Evolutionary conservation across 2,797 vertebrate species (phyloP).

Genomic region (Salarias fasciatus): DNA sequence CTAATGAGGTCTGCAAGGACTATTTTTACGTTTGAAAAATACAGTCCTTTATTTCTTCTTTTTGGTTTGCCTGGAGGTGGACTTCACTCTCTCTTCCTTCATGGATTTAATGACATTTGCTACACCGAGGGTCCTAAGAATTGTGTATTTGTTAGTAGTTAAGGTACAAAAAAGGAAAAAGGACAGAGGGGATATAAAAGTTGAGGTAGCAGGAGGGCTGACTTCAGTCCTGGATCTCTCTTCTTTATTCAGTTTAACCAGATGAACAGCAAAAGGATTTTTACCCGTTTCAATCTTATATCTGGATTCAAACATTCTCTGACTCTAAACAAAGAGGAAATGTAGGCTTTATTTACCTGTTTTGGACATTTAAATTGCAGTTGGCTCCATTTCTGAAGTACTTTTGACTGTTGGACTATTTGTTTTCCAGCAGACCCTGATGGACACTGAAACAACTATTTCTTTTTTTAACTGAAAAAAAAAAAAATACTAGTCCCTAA

Average conservation of each 20-base stretch:
- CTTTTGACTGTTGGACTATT: too few relatives aligned
- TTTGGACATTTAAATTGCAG: not conserved
- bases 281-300: not conserved
- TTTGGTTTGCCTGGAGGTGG: not conserved
- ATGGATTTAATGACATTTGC: conserved; percentile 48
- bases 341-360: not conserved
- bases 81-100: conserved; percentile 24
- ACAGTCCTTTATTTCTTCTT: too few relatives aligned
- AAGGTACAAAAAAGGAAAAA: conserved; percentile 1
- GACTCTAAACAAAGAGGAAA: conserved; percentile 3
- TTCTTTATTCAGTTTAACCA: too few relatives aligned
- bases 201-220: conserved; percentile 8
- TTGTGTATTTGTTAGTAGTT: conserved; percentile 12
- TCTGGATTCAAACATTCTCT: conserved; percentile 1
- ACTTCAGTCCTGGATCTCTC: conserved; percentile 12
- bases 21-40: not conserved
- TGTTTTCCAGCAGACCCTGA: too few relatives aligned
- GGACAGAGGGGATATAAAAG: conserved; percentile 43
- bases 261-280: not conserved
- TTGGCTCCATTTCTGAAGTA: not conserved
- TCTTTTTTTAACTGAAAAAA: too few relatives aligned
- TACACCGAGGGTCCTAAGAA: conserved; percentile 12
- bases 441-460: too few relatives aligned
- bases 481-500: not conserved
- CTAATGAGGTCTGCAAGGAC: not conserved